These are phyloP conservation scores for Opisthocomus hoazin DNA, from an alignment of 2,113 vertebrate species.

Conservation along the genomic window DNA sequence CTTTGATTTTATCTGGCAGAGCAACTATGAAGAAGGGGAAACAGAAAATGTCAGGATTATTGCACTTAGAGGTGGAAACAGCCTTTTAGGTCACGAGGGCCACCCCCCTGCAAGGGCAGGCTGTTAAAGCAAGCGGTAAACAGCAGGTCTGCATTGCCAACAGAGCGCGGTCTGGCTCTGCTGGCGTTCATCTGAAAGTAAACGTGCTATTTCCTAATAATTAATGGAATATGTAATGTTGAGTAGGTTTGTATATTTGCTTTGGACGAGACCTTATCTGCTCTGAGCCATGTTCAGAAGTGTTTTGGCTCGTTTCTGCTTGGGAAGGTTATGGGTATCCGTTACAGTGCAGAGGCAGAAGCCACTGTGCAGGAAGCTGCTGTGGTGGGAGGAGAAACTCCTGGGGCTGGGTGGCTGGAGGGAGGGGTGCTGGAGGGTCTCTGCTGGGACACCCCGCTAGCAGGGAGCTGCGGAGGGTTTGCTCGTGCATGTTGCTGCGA, in stretches of 20 bases:
- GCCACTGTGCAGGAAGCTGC: neutral
- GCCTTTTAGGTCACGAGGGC: neutral
- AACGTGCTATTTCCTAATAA: conserved; percentile 9
- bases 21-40: neutral
- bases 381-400: neutral
- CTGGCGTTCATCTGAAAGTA: neutral
- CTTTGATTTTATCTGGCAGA: neutral
- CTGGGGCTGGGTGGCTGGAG: neutral
- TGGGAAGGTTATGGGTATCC: neutral
- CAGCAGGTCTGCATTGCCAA: neutral
- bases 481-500: neutral
- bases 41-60: neutral
- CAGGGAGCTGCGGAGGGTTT: neutral
- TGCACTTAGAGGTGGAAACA: neutral
- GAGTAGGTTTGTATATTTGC: conserved; percentile 11
- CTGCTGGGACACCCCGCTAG: neutral
- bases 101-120: neutral
- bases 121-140: neutral
- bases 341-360: neutral
- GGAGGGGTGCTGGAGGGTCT: neutral
- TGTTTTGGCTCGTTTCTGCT: neutral
- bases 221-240: conserved; percentile 6
- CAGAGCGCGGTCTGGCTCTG: neutral
- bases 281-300: neutral
- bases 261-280: conserved; percentile 44